Conservation (phyloP, 2,888 invertebrate species). For the Dexiosoma caninum region DNA sequence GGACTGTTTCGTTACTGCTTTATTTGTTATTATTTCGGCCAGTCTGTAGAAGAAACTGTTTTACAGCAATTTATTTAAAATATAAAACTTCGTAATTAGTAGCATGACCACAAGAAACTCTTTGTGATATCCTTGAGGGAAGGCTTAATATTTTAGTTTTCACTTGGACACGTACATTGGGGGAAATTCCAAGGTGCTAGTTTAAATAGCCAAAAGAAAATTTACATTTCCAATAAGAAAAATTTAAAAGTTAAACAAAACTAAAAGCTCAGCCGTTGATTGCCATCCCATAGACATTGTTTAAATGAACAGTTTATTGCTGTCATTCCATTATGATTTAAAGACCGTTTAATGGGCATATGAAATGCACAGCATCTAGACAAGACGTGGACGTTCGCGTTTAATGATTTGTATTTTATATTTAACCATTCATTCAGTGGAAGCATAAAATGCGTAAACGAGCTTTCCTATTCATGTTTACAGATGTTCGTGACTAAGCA, state of each 20-base stretch:
- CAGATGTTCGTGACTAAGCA: no score
- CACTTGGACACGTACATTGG: no score
- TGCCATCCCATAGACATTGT: not conserved
- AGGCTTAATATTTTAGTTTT: not conserved
- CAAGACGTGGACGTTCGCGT: no score
- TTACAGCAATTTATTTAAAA: constrained; percentile 17
- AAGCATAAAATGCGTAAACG: no score
- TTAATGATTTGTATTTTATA: no score
- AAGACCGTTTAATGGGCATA: not conserved
- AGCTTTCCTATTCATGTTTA: no score
- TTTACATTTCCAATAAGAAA: no score
- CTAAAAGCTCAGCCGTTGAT: constrained; percentile 5
- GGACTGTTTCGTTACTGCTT: not conserved
- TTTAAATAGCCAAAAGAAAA: no score
- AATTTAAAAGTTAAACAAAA: constrained; percentile 32
- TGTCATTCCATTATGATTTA: constrained; percentile 39
- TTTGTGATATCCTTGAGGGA: constrained; percentile 5
- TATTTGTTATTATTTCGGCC: not conserved
- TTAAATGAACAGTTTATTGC: not conserved
- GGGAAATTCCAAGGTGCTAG: no score
- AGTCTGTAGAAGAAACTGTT: not conserved
- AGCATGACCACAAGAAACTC: constrained; percentile 24
- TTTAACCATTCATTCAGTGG: no score
- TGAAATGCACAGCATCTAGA: not conserved
- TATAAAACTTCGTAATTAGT: constrained; percentile 40